Evolutionary conservation across 2,888 invertebrate species (phyloP), one percentile per base, ranked within the genome.

Genomic region (Subacronicta megacephala): DNA sequence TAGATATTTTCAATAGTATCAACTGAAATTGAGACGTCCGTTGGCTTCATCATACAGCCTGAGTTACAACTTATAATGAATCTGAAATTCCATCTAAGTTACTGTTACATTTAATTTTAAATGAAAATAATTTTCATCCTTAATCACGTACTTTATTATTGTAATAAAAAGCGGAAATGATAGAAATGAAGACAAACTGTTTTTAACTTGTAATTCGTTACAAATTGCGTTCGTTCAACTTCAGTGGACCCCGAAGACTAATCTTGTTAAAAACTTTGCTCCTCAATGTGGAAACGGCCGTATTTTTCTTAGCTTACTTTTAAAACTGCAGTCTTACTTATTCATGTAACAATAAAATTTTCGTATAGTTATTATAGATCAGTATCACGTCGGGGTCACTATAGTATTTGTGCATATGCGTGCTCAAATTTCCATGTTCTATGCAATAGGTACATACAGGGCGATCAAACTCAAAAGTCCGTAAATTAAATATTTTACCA

Each of bases 191-290:
- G 65, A 71, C 60, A 68, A 72, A 71, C 62, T 68, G 73, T 71
- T 76, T 55, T 65, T 73, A 72, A 63, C 66, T 72, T 60, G 65
- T 78, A 82, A 83, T 78, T 82, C 65, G 71, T 78, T 70, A 75
- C 70, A 82, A 83, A 82, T 80, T 80, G 81, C 78, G 73, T 78
- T 69, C 72, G 75, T 78, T 78, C 72, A 65, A 67, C 62, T 73
- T 56, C 70, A 81, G 67, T 63, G 65, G 75, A 68, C 81, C 72
- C 72, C 53, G 23, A 77, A 64, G 78, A 73, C 70, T 76, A 80
- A 81, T 82, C 77, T 74, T 71, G 75, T 83, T 82, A 78, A 78
- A 80, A 81, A 75, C 76, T 81, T 63, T 69, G 40, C 44, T 54
- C 54, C 33, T 53, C 36, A 38, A 52, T 36, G 71, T 47, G 44